Percentiles rank a stretch among this genome's conserved stretches.
phyloP scores from a whole-genome alignment of 2,888 invertebrate genomes.

The Erebia aethiops region DNA sequence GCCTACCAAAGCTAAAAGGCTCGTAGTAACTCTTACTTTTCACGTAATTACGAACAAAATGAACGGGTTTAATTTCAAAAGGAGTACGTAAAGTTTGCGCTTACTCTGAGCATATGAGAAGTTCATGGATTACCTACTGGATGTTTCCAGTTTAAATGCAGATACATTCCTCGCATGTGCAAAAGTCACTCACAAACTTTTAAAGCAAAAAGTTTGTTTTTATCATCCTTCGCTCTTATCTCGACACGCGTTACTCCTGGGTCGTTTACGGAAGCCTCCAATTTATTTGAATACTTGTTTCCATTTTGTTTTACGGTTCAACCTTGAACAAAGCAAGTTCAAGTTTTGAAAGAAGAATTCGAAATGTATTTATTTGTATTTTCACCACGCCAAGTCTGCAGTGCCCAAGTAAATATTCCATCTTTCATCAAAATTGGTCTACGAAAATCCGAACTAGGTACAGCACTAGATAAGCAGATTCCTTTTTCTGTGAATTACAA shows the following conservation, averaged over 20 bases:
- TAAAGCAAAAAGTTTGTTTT: constrained; percentile 42
- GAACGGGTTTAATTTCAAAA: constrained; percentile 40
- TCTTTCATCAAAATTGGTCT: not conserved
- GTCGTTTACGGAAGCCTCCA: constrained; percentile 23
- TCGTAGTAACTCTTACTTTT: constrained; percentile 23
- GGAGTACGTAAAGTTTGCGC: constrained; percentile 39
- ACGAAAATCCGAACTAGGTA: no score
- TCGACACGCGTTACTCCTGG: constrained; percentile 26
- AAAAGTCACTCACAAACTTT: constrained; percentile 42
- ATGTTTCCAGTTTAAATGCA: constrained; percentile 48
- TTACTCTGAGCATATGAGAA: constrained; percentile 41
- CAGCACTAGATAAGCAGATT: no score
- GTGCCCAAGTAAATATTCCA: not conserved
- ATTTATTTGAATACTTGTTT: constrained; percentile 39
- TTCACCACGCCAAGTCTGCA: no score
- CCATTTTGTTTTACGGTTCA: constrained; percentile 14
- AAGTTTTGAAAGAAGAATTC: not conserved
- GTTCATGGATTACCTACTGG: constrained; percentile 40
- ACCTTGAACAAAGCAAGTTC: constrained; percentile 4
- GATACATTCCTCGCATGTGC: constrained; percentile 41
- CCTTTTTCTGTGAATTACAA: not conserved
- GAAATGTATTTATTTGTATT: not conserved
- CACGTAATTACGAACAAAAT: constrained; percentile 29
- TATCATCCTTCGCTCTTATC: constrained; percentile 37
- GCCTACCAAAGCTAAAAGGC: constrained; percentile 16